Percentiles rank a stretch among this genome's conserved stretches.
Conservation (phyloP, 2,888 invertebrate species). For the Plemyria rubiginata region DNA sequence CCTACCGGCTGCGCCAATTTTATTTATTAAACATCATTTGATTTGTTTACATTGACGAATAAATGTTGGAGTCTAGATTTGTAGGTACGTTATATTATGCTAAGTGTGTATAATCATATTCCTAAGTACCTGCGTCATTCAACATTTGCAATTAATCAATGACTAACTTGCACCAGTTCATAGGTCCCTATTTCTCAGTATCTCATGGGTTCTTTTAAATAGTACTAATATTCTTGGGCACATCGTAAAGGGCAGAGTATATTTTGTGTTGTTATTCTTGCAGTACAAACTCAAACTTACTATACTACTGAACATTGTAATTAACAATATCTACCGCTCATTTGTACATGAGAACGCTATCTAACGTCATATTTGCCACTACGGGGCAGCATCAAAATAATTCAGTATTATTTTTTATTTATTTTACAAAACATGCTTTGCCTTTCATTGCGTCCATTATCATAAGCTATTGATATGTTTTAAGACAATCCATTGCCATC, state of each 20-base stretch:
- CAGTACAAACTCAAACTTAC: slow-evolving; percentile 23
- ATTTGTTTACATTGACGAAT: too few relatives aligned
- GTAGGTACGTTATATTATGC: not conserved
- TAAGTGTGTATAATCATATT: slow-evolving; percentile 27
- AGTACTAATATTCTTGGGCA: not conserved
- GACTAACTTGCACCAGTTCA: slow-evolving; percentile 34
- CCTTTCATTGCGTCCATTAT: slow-evolving; percentile 51
- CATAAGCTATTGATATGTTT: slow-evolving; percentile 4
- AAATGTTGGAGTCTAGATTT: slow-evolving; percentile 2
- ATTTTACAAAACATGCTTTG: slow-evolving; percentile 49
- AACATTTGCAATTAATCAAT: slow-evolving; percentile 23
- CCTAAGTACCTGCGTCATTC: slow-evolving; percentile 13
- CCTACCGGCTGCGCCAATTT: slow-evolving; percentile 14
- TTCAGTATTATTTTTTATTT: slow-evolving; percentile 3
- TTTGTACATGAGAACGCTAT: slow-evolving; percentile 1
- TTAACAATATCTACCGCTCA: not conserved
- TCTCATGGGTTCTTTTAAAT: not conserved
- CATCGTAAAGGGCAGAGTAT: slow-evolving; percentile 20
- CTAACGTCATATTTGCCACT: slow-evolving; percentile 4
- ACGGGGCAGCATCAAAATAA: slow-evolving; percentile 6
- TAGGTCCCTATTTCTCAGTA: slow-evolving; percentile 6
- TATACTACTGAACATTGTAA: slow-evolving; percentile 22
- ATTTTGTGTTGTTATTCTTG: slow-evolving; percentile 21
- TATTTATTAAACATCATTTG: not conserved
- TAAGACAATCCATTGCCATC: slow-evolving; percentile 11